Base-by-base conservation (phyloP, 2,888 invertebrate species). In the Uropetala carovei region DNA sequence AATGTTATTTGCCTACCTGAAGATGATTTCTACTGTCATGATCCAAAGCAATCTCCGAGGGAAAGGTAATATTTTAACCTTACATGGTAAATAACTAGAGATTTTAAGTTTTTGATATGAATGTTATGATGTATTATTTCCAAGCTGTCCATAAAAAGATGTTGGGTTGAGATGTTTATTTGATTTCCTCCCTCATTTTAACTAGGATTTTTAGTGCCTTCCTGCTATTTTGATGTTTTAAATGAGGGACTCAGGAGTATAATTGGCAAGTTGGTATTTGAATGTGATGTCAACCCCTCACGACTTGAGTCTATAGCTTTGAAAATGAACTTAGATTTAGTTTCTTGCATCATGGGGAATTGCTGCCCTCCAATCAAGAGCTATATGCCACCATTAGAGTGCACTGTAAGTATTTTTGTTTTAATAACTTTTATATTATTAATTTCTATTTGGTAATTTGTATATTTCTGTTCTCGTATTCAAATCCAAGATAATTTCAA, bases 271-370 rank as follows among this genome's bases (percentile, higher is more conserved):
- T 95, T 97, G 94, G 96, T 98, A 93, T 97, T 97, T 94, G 96
- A 97, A 93, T 96, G 96, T 93, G 96, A 97, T 92, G 95, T 97
- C 92, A 96, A 97, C 7, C 97, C 97, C 0, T 95, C 96, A 3
- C 96, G 96, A 94, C 96, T 98, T 92, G 98, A 98, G 94, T 95
- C 96, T 0, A 96, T 97, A 93, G 97, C 97, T 93, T 96, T 96
- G 60, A 96, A 96, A 93, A 94, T 98, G 27, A 97, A 97, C 94
- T 96, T 98, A 1, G 97, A 98, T 95, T 95, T 97, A 92, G 96
- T 97, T 91, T 97, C 97, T 93, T 97, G 97, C 93, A 96, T 98
- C 16, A 96, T 97, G 5, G 95, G 97, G 5, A 97, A 97, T 94
- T 97, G 97, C 94, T 97, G 97, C 93, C 97, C 97, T 0, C 96